Evolutionary conservation across 2,797 vertebrate genomes (phyloP).

Genomic region (Chelonia mydas): DNA sequence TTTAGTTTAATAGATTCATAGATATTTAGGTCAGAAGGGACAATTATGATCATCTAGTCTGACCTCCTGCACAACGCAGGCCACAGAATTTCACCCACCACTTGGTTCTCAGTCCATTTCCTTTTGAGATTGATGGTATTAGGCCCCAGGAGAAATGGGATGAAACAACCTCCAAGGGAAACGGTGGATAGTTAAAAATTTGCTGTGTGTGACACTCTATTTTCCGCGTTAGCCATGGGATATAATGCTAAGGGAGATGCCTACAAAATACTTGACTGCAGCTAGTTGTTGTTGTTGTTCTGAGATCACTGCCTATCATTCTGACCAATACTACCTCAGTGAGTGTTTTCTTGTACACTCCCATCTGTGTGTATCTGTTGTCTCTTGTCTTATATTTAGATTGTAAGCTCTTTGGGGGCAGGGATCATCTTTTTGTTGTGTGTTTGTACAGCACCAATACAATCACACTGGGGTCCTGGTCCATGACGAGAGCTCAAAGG

Average conservation of each 20-base stretch:
- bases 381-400: not conserved
- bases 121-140: not conserved
- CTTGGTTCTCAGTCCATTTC: not conserved
- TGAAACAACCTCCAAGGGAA: not conserved
- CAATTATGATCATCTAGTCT: no score
- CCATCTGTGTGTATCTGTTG: not conserved
- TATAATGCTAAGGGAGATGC: not conserved
- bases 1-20: not conserved
- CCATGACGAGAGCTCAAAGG: not conserved
- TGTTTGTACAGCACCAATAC: not conserved
- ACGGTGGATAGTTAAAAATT: not conserved
- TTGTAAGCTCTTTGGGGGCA: not conserved
- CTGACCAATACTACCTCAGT: not conserved
- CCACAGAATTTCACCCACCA: no score
- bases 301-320: rapidly evolving
- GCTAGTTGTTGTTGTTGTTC: not conserved
- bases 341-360: not conserved
- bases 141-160: not conserved
- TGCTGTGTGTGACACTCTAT: not conserved
- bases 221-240: not conserved
- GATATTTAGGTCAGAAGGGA: no score
- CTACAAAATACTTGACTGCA: not conserved
- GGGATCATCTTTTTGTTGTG: not conserved
- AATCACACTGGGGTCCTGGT: not conserved
- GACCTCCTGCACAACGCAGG: no score